Base-by-base conservation (phyloP, 2,797 vertebrate genomes). In the Fundulus diaphanus region DNA sequence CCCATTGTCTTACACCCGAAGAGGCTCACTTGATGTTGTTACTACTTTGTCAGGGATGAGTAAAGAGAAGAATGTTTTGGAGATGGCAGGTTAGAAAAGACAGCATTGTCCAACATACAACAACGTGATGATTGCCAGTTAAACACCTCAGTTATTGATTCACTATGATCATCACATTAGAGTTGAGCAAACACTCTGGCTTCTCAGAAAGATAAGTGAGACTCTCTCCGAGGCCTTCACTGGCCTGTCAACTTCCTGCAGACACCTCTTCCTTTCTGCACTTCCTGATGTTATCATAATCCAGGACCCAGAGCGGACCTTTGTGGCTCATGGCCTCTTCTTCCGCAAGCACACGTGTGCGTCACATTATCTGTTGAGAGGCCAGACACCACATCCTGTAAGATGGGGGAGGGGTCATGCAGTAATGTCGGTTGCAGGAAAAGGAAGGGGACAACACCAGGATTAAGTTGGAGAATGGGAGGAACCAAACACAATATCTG, bases 281-380 rank as follows among this genome's bases (percentile, higher is more conserved):
- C 94, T 97, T 97, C 97, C 97, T 97, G 97, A 96, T 97, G 95
- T 96, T 97, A 96, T 96, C 96, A 94, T 95, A 95, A 94, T 95
- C 93, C 91, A 84, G 94, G 92, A 94, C 93, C 94, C 92, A 85
- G 89, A 89, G 94, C 79, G 85, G 95, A 94, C 95, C 96, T 98
- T 98, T 97, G 97, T 97, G 96, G 95, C 95, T 95, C 96, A 93
- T 96, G 95, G 94, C 95, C 96, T 95, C 93, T 79, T 89, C 95
- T 96, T 95, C 95, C 96, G 93, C 91, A 93, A 84, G 92, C 95
- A 96, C 95, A 95, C 94, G 95, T 95, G 93, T 92, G 91, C 96
- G 97, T 97, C 96, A 96, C 95, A 97, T 97, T 97, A 99, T 98
- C 96, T 97, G 96, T 93, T 96, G 96, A 96, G 94, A 96, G 96